A percentile compares a stretch with the other conserved stretches of the same genome.
Conservation (phyloP, 2,113 vertebrate genomes). For the Camarhynchus parvulus region DNA sequence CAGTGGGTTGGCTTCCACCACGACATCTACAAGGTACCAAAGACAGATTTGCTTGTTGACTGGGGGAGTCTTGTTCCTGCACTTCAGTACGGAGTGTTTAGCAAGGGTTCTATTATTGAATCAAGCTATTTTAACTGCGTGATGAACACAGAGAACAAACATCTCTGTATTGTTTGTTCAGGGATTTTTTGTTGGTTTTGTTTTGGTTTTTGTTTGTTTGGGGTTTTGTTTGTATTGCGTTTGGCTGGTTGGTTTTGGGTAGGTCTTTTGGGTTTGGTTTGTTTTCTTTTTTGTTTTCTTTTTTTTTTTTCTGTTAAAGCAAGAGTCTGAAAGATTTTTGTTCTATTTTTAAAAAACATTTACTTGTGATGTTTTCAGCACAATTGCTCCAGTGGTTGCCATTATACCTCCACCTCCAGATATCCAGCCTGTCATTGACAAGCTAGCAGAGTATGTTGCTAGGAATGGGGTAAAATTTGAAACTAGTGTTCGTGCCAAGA, state of each 20-base stretch:
- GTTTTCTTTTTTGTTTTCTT: no score
- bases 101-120: rapidly evolving
- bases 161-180: neutral
- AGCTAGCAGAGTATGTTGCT: conserved; percentile 94
- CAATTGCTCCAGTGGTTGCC: conserved; percentile 80
- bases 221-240: neutral
- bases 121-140: neutral
- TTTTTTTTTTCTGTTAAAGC: neutral
- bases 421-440: conserved; percentile 97
- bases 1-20: conserved; percentile 20
- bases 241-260: no score
- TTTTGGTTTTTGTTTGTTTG: neutral
- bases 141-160: neutral
- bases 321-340: neutral
- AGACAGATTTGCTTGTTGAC: rapidly evolving
- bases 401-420: conserved; percentile 97
- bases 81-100: neutral
- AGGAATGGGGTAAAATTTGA: conserved; percentile 96
- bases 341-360: neutral
- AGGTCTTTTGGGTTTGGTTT: no score
- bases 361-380: conserved; percentile 67
- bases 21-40: conserved; percentile 71
- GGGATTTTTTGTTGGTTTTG: neutral
- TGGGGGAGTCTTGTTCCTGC: neutral
- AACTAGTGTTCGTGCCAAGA: conserved; percentile 95